Base-by-base conservation (phyloP, 1,140 invertebrate species). In the Euwallacea fornicatus region DNA sequence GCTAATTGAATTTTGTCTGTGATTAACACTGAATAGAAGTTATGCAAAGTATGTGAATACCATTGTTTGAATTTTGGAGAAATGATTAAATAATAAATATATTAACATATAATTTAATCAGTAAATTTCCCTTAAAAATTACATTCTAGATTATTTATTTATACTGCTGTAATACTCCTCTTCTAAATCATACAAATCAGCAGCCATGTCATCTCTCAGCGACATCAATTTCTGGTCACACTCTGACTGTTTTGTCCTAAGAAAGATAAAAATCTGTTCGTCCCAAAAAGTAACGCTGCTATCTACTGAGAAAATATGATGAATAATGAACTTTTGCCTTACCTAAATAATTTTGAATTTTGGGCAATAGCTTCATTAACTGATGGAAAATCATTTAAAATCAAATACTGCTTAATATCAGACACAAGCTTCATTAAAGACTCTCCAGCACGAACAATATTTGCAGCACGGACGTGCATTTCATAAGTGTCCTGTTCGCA, bases 101-200 rank as follows among this genome's bases (percentile, higher is more conserved):
- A 33, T 4, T 33, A 33, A 33, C 21, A 33, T 33, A 33, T 33
- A 33, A 33, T 58, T 15, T 7, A 16, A 16, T 16, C 16, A 47
- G 50, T 42, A 47, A 7, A 64, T 13, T 62, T n/a, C 11, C 10
- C n/a, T n/a, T 2, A 33, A 33, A 33, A 33, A 33, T 33, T 33
- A 33, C 21, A 33, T 33, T 33, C 21, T 6, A 65, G 42, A 46
- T 62, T 82, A 92, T 84, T 98, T 98, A 83, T 95, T 96, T 76
- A 93, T 90, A 73, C 95, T 97, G 6, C 93, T 96, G 81, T 97
- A 98, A 83, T 98, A 98, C 86, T 98, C 97, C 84, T 98, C 96
- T 87, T 98, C 96, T 47, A 98, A 83, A 83, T 98, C 96, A 84
- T 96, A 97, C 0, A 98, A 84, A 84, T 98, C 95, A 56, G 93